Conservation (phyloP, 2,797 vertebrate species). For the Takifugu ocellatus region DNA sequence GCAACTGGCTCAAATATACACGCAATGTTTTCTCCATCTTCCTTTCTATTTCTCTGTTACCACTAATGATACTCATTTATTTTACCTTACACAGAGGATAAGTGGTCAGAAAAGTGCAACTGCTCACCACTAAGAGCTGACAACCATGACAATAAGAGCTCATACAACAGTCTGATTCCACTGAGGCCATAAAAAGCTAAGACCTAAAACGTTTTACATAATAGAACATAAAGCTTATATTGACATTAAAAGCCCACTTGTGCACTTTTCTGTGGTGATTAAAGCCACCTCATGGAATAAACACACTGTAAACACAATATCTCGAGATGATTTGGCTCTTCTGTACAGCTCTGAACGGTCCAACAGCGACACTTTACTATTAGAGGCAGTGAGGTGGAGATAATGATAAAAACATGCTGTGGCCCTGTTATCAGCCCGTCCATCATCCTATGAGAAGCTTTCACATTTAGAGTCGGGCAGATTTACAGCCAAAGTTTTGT, state of each 20-base stretch:
- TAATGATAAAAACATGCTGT: not conserved
- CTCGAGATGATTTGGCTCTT: no score
- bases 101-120: slow-evolving; percentile 5
- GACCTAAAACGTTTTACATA: no score
- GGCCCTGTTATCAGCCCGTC: not conserved
- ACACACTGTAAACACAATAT: no score
- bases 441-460: no score
- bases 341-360: no score
- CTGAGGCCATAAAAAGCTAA: no score
- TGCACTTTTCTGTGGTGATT: no score
- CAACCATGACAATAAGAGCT: not conserved
- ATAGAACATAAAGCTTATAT: no score
- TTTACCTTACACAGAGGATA: slow-evolving; percentile 9
- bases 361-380: no score
- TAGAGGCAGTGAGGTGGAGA: no score
- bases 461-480: not conserved
- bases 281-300: no score
- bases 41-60: not conserved
- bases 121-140: not conserved
- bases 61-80: not conserved
- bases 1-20: slow-evolving; percentile 10
- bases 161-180: not conserved
- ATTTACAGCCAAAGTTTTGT: slow-evolving; percentile 5
- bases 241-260: no score
- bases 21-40: not conserved